phyloP scores from a whole-genome alignment of 2,113 vertebrate species.

The Python bivittatus region DNA sequence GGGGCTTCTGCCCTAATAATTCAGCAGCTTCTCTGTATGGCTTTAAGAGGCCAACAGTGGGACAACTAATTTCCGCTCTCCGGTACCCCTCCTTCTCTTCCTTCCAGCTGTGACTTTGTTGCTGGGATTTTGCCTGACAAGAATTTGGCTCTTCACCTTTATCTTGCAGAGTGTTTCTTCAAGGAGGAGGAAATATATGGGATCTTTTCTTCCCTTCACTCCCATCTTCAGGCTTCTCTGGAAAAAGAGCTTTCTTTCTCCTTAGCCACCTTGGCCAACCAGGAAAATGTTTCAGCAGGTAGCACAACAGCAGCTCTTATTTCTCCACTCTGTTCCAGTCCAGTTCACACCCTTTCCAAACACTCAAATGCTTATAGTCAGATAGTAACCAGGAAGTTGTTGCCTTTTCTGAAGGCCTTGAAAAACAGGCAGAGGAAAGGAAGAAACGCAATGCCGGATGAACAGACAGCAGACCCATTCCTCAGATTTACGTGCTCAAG shows the following conservation, averaged over 20 bases:
- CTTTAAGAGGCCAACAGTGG: slow-evolving; percentile 4
- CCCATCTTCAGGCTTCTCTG: background rate
- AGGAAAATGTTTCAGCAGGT: background rate
- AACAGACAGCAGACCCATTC: background rate
- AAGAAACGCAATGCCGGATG: background rate
- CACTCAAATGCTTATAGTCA: background rate
- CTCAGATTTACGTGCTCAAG: background rate
- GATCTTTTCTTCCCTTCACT: background rate
- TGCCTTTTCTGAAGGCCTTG: background rate
- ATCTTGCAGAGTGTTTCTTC: background rate
- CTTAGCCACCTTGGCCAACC: background rate
- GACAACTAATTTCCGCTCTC: slow-evolving; percentile 7
- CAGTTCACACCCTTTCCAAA: background rate
- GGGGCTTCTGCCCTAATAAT: background rate
- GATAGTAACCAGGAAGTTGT: slow-evolving; percentile 25
- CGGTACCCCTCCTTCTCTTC: background rate
- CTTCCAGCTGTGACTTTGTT: slow-evolving; percentile 36
- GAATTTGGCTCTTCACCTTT: slow-evolving; percentile 21
- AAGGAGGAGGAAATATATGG: background rate
- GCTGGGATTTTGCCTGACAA: slow-evolving; percentile 7
- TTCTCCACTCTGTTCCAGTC: background rate
- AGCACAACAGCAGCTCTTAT: background rate
- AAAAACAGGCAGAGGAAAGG: background rate
- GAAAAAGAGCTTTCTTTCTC: background rate
- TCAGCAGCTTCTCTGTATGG: background rate